phyloP scores from a whole-genome alignment of 2,113 vertebrate species.

The Epinephelus lanceolatus region DNA sequence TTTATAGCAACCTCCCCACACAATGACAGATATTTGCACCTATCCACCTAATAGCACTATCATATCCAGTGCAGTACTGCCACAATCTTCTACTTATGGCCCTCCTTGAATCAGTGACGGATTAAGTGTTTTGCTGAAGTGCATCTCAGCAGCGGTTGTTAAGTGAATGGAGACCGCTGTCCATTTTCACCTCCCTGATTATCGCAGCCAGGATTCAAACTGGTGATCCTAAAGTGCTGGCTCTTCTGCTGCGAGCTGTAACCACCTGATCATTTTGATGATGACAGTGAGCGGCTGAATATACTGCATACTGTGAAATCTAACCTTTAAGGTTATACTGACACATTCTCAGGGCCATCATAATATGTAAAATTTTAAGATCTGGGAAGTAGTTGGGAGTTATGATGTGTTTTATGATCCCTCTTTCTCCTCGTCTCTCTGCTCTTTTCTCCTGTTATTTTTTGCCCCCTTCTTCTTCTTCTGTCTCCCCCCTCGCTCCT shows the following conservation, averaged over 20 bases:
- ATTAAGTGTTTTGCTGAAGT: slow-evolving; percentile 66
- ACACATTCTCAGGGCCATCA: slow-evolving; percentile 21
- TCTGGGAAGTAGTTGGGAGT: slow-evolving; percentile 12
- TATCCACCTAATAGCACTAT: slow-evolving; percentile 13
- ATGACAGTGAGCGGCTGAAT: slow-evolving; percentile 24
- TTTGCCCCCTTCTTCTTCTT: slow-evolving; percentile 3
- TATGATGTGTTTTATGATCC: slow-evolving; percentile 16
- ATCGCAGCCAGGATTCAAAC: slow-evolving; percentile 42
- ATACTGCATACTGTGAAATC: slow-evolving; percentile 12
- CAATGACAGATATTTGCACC: slow-evolving; percentile 16
- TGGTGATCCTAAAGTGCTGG: slow-evolving; percentile 35
- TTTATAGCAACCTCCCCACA: slow-evolving; percentile 13
- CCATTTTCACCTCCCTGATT: slow-evolving; percentile 54
- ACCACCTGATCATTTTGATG: slow-evolving; percentile 34
- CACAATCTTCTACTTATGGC: background rate
- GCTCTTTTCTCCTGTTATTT: slow-evolving; percentile 34
- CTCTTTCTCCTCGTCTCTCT: slow-evolving; percentile 13
- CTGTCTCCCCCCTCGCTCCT: background rate
- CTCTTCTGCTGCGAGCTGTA: slow-evolving; percentile 33
- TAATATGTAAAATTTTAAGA: slow-evolving; percentile 23
- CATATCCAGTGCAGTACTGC: slow-evolving; percentile 11
- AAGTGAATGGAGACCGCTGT: slow-evolving; percentile 42
- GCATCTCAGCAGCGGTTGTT: slow-evolving; percentile 57
- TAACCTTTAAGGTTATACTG: slow-evolving; percentile 17
- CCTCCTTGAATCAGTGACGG: slow-evolving; percentile 47